Evolutionary conservation across 2,888 invertebrate genomes (phyloP).

Genomic region (Agriopis aurantiaria): DNA sequence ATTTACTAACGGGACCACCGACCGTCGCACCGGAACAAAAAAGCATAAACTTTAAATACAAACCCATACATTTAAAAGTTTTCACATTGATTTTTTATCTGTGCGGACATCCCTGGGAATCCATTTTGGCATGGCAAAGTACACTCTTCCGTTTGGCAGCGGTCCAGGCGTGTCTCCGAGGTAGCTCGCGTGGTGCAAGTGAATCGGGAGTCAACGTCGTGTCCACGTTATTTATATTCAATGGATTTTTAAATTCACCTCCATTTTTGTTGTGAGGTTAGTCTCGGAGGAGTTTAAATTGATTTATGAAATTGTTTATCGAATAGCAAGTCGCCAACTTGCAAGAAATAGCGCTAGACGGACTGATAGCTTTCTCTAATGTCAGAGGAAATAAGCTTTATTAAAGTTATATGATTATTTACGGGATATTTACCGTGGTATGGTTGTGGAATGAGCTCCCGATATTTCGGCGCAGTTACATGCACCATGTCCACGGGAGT

Average conservation of each 20-base stretch:
- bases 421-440: too few relatives aligned
- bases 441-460: too few relatives aligned
- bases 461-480: too few relatives aligned
- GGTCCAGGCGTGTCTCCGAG: slow-evolving; percentile 61
- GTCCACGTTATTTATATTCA: slow-evolving; percentile 25
- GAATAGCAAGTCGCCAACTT: neutral
- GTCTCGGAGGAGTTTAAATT: neutral
- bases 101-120: slow-evolving; percentile 54
- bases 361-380: neutral
- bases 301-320: slow-evolving; percentile 1
- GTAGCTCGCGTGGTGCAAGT: slow-evolving; percentile 54
- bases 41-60: slow-evolving; percentile 40
- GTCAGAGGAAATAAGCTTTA: neutral
- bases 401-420: too few relatives aligned
- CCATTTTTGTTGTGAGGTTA: neutral
- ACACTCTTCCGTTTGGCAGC: slow-evolving; percentile 62
- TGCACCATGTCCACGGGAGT: too few relatives aligned
- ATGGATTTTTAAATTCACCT: slow-evolving; percentile 23
- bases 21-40: slow-evolving; percentile 33
- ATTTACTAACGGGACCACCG: slow-evolving; percentile 11
- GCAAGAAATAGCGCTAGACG: too few relatives aligned
- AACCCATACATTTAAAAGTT: slow-evolving; percentile 54
- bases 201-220: slow-evolving; percentile 41
- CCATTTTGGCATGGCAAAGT: slow-evolving; percentile 68
- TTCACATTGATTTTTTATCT: slow-evolving; percentile 58